Percentiles rank a stretch among this genome's conserved stretches.
phyloP scores from a whole-genome alignment of 2,113 vertebrate species.

The Ivindomyrus marchei region DNA sequence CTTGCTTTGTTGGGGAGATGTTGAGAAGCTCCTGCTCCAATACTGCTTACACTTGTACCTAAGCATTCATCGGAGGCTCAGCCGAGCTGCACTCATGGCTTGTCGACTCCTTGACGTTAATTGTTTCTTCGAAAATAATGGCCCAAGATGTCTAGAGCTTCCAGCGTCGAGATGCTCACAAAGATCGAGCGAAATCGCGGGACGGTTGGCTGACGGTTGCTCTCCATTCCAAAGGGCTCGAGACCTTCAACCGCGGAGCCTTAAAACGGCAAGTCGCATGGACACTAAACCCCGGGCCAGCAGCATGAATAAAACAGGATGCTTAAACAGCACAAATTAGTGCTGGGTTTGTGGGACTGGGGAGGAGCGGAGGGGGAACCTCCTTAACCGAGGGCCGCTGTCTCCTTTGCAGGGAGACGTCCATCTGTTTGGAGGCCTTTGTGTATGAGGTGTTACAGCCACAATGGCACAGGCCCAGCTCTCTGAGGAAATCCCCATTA shows the following conservation, averaged over 20 bases:
- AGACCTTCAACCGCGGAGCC: background rate
- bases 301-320: slow-evolving; percentile 28
- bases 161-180: background rate
- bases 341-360: slow-evolving; percentile 21
- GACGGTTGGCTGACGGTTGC: background rate
- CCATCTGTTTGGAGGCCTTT: slow-evolving; percentile 95
- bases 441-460: slow-evolving; percentile 77
- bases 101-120: background rate
- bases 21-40: background rate
- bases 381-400: slow-evolving; percentile 36
- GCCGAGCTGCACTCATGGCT: background rate
- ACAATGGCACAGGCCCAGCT: slow-evolving; percentile 56
- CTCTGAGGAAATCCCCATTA: slow-evolving; percentile 75
- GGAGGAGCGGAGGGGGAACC: background rate
- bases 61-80: background rate
- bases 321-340: slow-evolving; percentile 53
- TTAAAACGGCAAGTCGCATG: background rate
- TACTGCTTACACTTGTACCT: background rate
- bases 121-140: background rate
- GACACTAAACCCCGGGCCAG: background rate
- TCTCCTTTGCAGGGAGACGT: slow-evolving; percentile 61
- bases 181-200: background rate
- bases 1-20: background rate
- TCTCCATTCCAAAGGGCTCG: background rate
- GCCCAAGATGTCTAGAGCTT: background rate